Evolutionary conservation across 2,888 invertebrate species (phyloP).

Genomic region (Pinctada fucata): DNA sequence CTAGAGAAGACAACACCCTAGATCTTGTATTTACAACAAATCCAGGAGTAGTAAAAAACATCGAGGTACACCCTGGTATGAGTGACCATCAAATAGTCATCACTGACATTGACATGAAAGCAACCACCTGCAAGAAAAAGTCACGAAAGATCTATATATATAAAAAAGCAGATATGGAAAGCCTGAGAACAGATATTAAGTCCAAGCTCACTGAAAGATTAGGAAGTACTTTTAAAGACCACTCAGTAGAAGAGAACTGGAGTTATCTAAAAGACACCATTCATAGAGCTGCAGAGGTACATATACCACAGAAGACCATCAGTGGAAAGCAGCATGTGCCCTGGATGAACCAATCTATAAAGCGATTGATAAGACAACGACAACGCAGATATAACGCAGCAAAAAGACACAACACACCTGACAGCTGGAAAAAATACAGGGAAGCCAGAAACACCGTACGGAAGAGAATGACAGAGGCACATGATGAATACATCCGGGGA

Average conservation of each 20-base stretch:
- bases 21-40: constrained; percentile 9
- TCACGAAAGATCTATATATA: constrained; percentile 1
- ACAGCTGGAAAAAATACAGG: constrained; percentile 1
- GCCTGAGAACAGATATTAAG: not conserved
- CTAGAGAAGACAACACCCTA: constrained; percentile 7
- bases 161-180: not conserved
- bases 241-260: constrained; percentile 10
- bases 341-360: constrained; percentile 7
- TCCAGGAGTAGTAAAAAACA: too few species aligned
- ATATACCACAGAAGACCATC: not conserved
- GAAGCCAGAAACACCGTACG: not conserved
- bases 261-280: not conserved
- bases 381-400: not conserved
- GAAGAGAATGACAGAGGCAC: constrained; percentile 5
- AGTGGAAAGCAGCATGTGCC: not conserved
- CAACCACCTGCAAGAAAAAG: not conserved
- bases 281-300: not conserved
- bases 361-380: not conserved
- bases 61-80: not conserved
- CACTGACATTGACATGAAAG: not conserved
- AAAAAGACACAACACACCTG: not conserved
- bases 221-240: not conserved
- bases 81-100: not conserved
- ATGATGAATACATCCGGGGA: not conserved
- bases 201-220: not conserved